Percentiles rank a stretch among this genome's conserved stretches.
phyloP scores from a whole-genome alignment of 2,888 invertebrate genomes.

The Hydrotaea diabolus region DNA sequence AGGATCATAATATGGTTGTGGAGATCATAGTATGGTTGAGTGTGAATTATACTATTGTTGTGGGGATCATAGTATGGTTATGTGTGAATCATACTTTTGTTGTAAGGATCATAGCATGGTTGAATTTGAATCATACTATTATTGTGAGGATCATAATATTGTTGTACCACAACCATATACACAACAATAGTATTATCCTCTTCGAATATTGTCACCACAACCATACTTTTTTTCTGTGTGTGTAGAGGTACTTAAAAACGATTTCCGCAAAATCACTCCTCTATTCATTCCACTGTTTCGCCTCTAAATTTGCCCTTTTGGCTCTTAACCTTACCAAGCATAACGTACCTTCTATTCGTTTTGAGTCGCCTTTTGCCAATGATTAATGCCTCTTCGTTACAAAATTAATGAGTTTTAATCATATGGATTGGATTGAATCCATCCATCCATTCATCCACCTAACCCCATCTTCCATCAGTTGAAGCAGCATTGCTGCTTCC shows the following conservation, averaged over 20 bases:
- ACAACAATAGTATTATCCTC: too few species aligned
- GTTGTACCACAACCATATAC: too few species aligned
- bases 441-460: background rate
- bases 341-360: background rate
- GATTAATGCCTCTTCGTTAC: slow-evolving; percentile 59
- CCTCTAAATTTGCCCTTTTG: background rate
- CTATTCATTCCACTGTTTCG: background rate
- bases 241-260: background rate
- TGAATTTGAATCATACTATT: too few species aligned
- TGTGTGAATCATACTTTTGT: too few species aligned
- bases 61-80: too few species aligned
- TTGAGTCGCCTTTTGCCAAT: slow-evolving; percentile 41
- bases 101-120: too few species aligned
- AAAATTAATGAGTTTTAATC: slow-evolving; percentile 64
- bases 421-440: slow-evolving; percentile 42
- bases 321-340: background rate
- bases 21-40: too few species aligned
- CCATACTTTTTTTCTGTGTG: too few species aligned
- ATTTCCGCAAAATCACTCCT: background rate
- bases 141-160: too few species aligned
- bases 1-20: too few species aligned
- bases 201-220: too few species aligned
- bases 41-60: too few species aligned
- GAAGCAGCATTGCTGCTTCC: background rate
- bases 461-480: background rate